phyloP scores from a whole-genome alignment of 2,888 invertebrate species.

The Drosophila prolongata region DNA sequence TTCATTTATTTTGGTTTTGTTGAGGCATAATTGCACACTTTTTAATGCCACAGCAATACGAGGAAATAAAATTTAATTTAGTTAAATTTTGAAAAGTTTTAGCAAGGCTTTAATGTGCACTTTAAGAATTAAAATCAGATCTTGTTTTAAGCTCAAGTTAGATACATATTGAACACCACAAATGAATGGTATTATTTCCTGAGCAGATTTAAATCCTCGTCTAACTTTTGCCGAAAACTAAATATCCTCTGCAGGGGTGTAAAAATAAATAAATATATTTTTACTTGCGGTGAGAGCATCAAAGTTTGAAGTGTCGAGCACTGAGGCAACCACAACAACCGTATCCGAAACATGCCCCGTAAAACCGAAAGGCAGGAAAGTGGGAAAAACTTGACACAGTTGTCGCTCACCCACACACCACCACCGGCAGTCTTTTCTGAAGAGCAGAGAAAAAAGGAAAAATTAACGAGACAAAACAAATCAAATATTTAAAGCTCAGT shows the following conservation, averaged over 20 bases:
- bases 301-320: conserved; percentile 34
- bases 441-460: background rate
- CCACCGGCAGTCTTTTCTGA: background rate
- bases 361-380: conserved; percentile 11
- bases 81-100: too few relatives aligned
- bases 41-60: too few relatives aligned
- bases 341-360: conserved; percentile 46
- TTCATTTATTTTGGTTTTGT: too few relatives aligned
- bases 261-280: conserved; percentile 19
- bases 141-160: too few relatives aligned
- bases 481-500: conserved; percentile 81
- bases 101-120: too few relatives aligned
- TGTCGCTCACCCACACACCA: conserved; percentile 21
- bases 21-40: too few relatives aligned
- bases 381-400: conserved; percentile 45
- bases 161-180: background rate
- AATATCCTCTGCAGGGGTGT: conserved; percentile 45
- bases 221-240: background rate
- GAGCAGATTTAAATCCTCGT: background rate
- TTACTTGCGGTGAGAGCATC: conserved; percentile 12
- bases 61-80: too few relatives aligned
- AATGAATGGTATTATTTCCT: background rate
- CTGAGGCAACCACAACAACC: conserved; percentile 64
- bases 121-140: too few relatives aligned
- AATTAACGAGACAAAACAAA: conserved; percentile 57